These are phyloP conservation scores for Salvelinus sp. DNA, from an alignment of 2,113 vertebrate species.

Conservation along the genomic window DNA sequence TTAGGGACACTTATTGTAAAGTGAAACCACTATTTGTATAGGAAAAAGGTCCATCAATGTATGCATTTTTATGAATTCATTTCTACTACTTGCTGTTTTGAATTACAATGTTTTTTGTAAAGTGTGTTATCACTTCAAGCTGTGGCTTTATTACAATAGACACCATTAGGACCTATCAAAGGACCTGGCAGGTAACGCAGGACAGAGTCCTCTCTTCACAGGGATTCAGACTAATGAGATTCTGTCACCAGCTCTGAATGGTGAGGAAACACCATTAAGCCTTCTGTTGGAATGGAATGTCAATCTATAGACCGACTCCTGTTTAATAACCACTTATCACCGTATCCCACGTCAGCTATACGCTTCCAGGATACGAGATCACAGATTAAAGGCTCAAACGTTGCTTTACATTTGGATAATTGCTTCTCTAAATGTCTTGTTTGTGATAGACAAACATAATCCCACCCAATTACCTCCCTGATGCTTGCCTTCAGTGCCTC, in stretches of 20 bases:
- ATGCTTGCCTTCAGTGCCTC: background rate
- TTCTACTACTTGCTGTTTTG: background rate
- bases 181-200: background rate
- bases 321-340: conserved; percentile 30
- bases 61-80: no score
- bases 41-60: no score
- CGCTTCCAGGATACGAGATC: background rate
- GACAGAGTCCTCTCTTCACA: background rate
- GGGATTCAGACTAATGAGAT: background rate
- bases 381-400: conserved; percentile 34
- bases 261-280: conserved; percentile 21
- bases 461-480: conserved; percentile 30
- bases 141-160: background rate
- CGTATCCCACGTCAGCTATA: background rate
- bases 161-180: background rate
- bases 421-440: conserved; percentile 36
- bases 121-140: background rate
- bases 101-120: no score
- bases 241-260: background rate
- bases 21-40: no score
- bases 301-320: conserved; percentile 37
- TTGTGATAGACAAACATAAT: conserved; percentile 38
- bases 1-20: no score
- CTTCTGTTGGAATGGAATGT: conserved; percentile 24
- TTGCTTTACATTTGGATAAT: conserved; percentile 36